Percentiles rank a stretch among this genome's conserved stretches.
Evolutionary conservation across 2,888 invertebrate genomes (phyloP).

Genomic region (Ochropacha duplaris): DNA sequence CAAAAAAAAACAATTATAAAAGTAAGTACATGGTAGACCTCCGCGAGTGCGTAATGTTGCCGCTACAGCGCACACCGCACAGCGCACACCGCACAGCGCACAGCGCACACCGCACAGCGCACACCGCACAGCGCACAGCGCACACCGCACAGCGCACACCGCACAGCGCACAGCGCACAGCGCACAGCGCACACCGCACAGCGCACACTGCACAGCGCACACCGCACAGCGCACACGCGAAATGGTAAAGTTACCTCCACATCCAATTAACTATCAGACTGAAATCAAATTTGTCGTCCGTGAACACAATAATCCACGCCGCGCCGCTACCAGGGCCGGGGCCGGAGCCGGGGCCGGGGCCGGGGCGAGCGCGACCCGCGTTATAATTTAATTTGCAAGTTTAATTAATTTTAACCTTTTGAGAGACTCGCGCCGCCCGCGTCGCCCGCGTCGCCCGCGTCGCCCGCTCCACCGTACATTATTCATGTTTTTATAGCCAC

Average conservation of each 20-base stretch:
- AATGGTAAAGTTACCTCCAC: conserved; percentile 5
- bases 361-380: conserved; percentile 22
- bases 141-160: too few species aligned
- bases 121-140: too few species aligned
- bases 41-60: too few species aligned
- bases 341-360: conserved; percentile 7
- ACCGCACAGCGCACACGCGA: background rate
- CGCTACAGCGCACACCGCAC: too few species aligned
- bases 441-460: too few species aligned
- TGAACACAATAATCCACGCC: conserved; percentile 21
- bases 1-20: too few species aligned
- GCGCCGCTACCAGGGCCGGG: background rate
- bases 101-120: too few species aligned
- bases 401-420: conserved; percentile 67
- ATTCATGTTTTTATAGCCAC: conserved; percentile 23
- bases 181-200: too few species aligned
- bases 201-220: too few species aligned
- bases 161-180: too few species aligned
- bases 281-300: conserved; percentile 30
- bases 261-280: conserved; percentile 33
- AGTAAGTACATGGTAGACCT: too few species aligned
- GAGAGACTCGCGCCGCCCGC: conserved; percentile 32
- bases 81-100: too few species aligned
- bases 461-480: conserved; percentile 36
- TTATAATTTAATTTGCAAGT: conserved; percentile 63